Evolutionary conservation across 2,113 vertebrate genomes (phyloP).

Genomic region (Paratilapia polleni): DNA sequence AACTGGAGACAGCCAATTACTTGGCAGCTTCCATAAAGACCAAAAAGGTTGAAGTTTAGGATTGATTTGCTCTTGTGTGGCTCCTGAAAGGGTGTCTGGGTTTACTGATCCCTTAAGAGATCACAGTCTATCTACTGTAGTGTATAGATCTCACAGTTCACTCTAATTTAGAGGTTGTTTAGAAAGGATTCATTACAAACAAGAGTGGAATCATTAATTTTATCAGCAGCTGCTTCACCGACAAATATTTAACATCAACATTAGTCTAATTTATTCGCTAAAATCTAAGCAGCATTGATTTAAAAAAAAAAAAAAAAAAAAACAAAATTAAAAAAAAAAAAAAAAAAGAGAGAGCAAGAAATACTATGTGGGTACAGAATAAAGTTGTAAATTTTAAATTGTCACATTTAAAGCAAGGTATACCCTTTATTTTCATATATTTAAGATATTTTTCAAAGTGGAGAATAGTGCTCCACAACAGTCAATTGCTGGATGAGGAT

Average conservation of each 20-base stretch:
- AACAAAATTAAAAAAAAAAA: too few species aligned
- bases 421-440: too few species aligned
- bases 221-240: neutral
- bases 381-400: too few species aligned
- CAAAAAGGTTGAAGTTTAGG: slow-evolving; percentile 24
- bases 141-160: neutral
- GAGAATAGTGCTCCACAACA: too few species aligned
- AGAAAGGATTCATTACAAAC: neutral
- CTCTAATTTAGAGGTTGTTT: neutral
- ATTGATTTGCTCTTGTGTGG: slow-evolving; percentile 16
- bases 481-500: too few species aligned
- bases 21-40: slow-evolving; percentile 30
- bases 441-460: too few species aligned
- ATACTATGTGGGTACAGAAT: too few species aligned
- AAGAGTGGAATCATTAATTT: neutral
- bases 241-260: neutral
- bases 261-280: neutral
- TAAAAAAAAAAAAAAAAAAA: neutral
- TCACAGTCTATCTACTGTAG: neutral
- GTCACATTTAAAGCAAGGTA: too few species aligned
- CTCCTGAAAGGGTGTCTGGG: neutral
- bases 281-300: too few species aligned
- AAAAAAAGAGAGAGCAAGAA: too few species aligned
- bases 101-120: neutral
- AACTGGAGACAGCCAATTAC: slow-evolving; percentile 44